Evolutionary conservation across 37 sponge, comb jelly and placozoan species (phyloP).

Genomic region (Cliona cf. orientalis): DNA sequence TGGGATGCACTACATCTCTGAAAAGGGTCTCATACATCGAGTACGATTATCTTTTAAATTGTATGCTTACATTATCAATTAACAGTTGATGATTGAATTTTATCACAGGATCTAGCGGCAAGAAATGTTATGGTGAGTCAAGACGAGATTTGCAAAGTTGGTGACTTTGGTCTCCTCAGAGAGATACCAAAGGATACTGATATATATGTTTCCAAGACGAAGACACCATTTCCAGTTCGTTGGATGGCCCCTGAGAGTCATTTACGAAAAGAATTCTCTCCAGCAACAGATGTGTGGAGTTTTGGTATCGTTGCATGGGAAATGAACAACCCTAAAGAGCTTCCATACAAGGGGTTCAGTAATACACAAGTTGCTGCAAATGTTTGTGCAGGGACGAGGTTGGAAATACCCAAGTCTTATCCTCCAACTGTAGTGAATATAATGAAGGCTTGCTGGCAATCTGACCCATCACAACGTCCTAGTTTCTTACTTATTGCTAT

Average conservation of each 20-base stretch:
- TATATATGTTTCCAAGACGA: not conserved
- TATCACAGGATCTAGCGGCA: constrained; percentile 19
- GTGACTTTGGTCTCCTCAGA: constrained; percentile 59
- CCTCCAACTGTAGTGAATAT: not conserved
- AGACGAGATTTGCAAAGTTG: constrained; percentile 66
- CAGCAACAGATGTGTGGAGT: constrained; percentile 48
- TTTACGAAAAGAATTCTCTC: constrained; percentile 6
- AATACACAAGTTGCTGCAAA: not conserved
- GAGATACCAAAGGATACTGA: not conserved
- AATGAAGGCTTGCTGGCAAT: constrained; percentile 42
- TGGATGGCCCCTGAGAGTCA: constrained; percentile 60
- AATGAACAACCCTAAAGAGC: constrained; percentile 30
- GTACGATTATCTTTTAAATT: constrained; percentile 28
- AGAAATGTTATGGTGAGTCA: constrained; percentile 36
- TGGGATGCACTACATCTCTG: constrained; percentile 72
- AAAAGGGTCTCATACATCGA: constrained; percentile 61
- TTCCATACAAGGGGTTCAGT: constrained; percentile 8
- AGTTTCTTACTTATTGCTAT: constrained; percentile 40
- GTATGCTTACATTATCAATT: not conserved
- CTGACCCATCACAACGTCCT: constrained; percentile 13
- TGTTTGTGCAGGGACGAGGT: not conserved
- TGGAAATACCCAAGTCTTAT: not conserved
- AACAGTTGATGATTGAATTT: not conserved
- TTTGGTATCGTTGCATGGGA: constrained; percentile 43
- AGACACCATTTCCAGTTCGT: not conserved